A percentile compares a stretch with the other conserved stretches of the same genome.
Conservation (phyloP, 2,113 vertebrate species). For the Equus quagga region DNA sequence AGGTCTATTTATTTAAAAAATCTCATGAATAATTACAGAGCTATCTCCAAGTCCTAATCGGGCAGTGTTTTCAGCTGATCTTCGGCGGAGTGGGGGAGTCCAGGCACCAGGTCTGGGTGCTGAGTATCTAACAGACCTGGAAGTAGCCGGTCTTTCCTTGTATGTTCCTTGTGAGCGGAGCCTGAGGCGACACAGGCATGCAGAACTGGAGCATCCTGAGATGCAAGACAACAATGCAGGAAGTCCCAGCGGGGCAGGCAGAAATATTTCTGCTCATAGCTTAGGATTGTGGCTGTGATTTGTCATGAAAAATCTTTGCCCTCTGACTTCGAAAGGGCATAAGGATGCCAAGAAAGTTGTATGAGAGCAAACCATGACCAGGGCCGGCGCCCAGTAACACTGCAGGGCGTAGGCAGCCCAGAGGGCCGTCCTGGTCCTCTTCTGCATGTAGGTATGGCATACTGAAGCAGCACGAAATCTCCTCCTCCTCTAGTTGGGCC, state of each 20-base stretch:
- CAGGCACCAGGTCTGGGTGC: background rate
- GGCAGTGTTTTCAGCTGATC: background rate
- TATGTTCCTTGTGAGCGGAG: background rate
- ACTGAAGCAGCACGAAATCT: background rate
- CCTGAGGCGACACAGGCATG: background rate
- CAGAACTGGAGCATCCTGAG: background rate
- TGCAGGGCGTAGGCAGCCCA: no score
- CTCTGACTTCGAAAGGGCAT: background rate
- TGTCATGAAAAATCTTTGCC: background rate
- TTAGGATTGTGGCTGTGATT: background rate
- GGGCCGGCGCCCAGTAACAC: background rate
- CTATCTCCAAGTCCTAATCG: no score
- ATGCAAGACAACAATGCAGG: background rate
- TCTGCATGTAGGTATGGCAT: fast-evolving
- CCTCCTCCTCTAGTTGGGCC: background rate
- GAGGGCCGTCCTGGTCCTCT: fast-evolving
- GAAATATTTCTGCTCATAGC: background rate
- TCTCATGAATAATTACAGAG: background rate
- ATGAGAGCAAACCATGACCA: no score
- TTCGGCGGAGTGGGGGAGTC: fast-evolving
- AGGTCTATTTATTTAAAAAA: background rate
- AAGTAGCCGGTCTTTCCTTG: background rate
- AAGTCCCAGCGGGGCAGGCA: background rate
- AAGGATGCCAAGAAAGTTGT: background rate
- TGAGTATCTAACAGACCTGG: background rate